phyloP scores from a whole-genome alignment of 1,140 invertebrate genomes.

The Rhizoglyphus robini region DNA sequence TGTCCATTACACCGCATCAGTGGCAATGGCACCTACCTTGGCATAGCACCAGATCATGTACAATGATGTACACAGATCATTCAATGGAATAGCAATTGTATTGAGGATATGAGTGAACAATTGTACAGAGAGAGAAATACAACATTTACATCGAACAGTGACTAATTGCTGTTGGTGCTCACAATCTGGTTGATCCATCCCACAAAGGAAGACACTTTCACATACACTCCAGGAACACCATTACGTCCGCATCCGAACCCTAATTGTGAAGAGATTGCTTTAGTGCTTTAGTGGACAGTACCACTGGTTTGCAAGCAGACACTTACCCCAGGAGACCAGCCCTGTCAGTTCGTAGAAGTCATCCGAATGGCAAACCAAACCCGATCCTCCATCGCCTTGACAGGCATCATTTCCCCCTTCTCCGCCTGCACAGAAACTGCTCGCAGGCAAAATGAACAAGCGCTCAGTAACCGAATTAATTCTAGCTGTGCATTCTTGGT shows the following conservation, averaged over 20 bases:
- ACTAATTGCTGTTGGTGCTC: constrained; percentile 51
- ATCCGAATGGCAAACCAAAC: constrained; percentile 58
- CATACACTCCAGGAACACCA: constrained; percentile 81
- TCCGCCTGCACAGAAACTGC: constrained; percentile 81
- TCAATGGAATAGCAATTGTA: not conserved
- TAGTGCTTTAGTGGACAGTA: too few species aligned
- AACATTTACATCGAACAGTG: too few species aligned
- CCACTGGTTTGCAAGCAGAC: too few species aligned
- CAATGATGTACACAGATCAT: not conserved
- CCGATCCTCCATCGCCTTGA: constrained; percentile 83
- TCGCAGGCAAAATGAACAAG: constrained; percentile 76
- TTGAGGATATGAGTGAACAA: not conserved
- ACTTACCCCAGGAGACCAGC: constrained; percentile 38
- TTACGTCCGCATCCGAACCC: constrained; percentile 76
- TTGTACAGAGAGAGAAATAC: not conserved
- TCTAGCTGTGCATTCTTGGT: constrained; percentile 75
- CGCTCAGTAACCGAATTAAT: constrained; percentile 86
- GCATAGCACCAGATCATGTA: not conserved
- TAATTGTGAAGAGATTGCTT: not conserved
- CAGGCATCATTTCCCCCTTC: constrained; percentile 83
- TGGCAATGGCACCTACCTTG: not conserved
- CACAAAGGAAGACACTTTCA: constrained; percentile 83
- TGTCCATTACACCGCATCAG: too few species aligned
- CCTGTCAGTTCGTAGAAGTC: constrained; percentile 82
- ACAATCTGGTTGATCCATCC: constrained; percentile 95